phyloP scores from a whole-genome alignment of 2,797 vertebrate genomes.

The Sebastes alutus region DNA sequence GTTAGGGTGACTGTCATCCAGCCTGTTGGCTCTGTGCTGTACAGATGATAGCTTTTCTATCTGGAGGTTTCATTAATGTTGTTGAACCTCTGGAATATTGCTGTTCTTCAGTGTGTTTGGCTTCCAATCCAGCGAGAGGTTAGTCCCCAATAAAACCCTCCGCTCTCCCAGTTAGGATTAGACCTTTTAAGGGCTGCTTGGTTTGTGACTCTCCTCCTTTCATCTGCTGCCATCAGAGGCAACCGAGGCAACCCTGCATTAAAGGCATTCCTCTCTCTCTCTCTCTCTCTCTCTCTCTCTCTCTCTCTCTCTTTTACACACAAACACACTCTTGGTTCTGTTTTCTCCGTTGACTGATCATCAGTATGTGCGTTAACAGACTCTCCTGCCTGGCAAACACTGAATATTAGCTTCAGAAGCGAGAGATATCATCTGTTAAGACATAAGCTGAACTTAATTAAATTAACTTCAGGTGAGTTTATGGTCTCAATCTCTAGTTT shows the following conservation, averaged over 20 bases:
- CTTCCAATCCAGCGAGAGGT: slow-evolving; percentile 13
- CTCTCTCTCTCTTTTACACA: slow-evolving; percentile 13
- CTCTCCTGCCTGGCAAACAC: not conserved
- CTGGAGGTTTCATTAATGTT: slow-evolving; percentile 23
- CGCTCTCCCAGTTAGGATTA: slow-evolving; percentile 56
- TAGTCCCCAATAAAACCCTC: slow-evolving; percentile 30
- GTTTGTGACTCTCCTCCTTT: slow-evolving; percentile 57
- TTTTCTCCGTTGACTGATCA: not conserved
- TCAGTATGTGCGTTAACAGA: not conserved
- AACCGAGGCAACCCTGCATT: slow-evolving; percentile 40
- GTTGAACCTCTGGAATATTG: slow-evolving; percentile 25
- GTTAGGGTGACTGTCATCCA: not conserved
- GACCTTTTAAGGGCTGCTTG: slow-evolving; percentile 60
- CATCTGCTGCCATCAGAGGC: slow-evolving; percentile 58
- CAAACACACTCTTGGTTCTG: not conserved
- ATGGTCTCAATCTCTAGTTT: too few relatives aligned
- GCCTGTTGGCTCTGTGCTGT: slow-evolving; percentile 1
- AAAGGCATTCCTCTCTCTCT: slow-evolving; percentile 46
- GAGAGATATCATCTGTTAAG: not conserved
- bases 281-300: not conserved
- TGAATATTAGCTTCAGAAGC: not conserved
- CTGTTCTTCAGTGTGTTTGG: not conserved
- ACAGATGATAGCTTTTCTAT: slow-evolving; percentile 7
- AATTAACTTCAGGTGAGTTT: not conserved
- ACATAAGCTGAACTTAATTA: not conserved